Conservation (phyloP, 2,888 invertebrate species). For the Argynnis bischoffii region DNA sequence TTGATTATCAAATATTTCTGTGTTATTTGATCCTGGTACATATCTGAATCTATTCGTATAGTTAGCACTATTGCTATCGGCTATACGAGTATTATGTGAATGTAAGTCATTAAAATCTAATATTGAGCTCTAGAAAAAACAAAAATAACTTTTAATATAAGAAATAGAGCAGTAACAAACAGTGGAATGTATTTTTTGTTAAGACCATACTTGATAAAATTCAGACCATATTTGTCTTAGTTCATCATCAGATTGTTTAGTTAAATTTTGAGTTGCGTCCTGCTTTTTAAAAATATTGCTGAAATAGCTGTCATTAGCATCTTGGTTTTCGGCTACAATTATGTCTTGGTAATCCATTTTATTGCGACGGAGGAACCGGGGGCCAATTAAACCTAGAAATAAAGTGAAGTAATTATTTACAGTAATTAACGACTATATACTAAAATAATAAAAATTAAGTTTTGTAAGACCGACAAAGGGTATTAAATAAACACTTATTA, state of each 20-base stretch:
- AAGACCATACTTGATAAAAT: constrained; percentile 51
- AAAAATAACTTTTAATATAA: constrained; percentile 32
- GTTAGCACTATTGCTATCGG: constrained; percentile 39
- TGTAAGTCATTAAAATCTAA: not conserved
- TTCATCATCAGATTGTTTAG: constrained; percentile 35
- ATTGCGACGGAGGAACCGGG: constrained; percentile 64
- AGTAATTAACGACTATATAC: not conserved
- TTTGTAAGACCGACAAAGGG: not conserved
- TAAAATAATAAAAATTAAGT: not conserved
- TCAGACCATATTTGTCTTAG: constrained; percentile 56
- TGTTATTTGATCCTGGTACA: constrained; percentile 20
- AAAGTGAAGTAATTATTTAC: not conserved
- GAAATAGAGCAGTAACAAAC: not conserved
- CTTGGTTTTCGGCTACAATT: constrained; percentile 54
- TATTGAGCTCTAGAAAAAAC: not conserved
- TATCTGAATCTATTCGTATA: constrained; percentile 45
- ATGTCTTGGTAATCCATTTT: constrained; percentile 81
- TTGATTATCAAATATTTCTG: constrained; percentile 48
- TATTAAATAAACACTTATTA: too few species aligned
- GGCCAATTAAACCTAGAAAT: constrained; percentile 59
- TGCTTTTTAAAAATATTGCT: constrained; percentile 1
- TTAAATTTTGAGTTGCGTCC: constrained; percentile 18
- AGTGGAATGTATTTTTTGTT: not conserved
- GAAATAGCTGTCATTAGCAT: constrained; percentile 6
- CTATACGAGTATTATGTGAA: constrained; percentile 35